A percentile compares a stretch with the other conserved stretches of the same genome.
Conservation (phyloP, 2,797 vertebrate genomes). For the Pangasius mekongensis region DNA sequence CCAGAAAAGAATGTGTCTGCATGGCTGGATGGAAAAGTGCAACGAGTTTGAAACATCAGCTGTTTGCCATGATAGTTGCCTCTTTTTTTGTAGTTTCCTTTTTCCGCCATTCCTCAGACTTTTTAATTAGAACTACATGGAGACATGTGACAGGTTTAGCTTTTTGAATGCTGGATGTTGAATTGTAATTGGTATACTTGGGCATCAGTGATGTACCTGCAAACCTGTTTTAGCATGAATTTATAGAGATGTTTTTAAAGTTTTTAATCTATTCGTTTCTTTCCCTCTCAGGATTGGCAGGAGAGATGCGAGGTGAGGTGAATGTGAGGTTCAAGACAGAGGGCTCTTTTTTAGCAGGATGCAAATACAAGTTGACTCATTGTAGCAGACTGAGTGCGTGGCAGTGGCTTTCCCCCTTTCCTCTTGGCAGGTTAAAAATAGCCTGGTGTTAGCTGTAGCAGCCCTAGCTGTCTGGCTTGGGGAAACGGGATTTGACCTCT, state of each 20-base stretch:
- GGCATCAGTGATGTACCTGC: slow-evolving; percentile 22
- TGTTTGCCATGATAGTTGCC: slow-evolving; percentile 55
- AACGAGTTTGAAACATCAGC: slow-evolving; percentile 64
- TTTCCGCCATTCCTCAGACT: slow-evolving; percentile 42
- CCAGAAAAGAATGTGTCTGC: slow-evolving; percentile 58
- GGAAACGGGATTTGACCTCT: slow-evolving; percentile 45
- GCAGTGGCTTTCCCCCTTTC: slow-evolving; percentile 37
- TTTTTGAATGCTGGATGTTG: slow-evolving; percentile 48
- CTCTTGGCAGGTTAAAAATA: slow-evolving; percentile 50
- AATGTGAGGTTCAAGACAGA: slow-evolving; percentile 1
- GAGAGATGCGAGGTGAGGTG: background rate
- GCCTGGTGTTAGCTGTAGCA: slow-evolving; percentile 60
- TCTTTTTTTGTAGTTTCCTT: slow-evolving; percentile 53
- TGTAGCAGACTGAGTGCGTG: slow-evolving; percentile 33
- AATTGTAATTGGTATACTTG: background rate
- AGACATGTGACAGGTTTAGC: background rate
- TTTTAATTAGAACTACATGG: slow-evolving; percentile 54
- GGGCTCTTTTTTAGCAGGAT: slow-evolving; percentile 38
- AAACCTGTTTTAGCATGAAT: slow-evolving; percentile 9
- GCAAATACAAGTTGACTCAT: slow-evolving; percentile 44
- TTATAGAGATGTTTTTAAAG: slow-evolving; percentile 29
- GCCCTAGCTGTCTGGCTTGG: slow-evolving; percentile 59
- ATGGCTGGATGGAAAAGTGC: slow-evolving; percentile 55
- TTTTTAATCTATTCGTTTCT: slow-evolving; percentile 30
- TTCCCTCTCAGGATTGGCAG: slow-evolving; percentile 12